Evolutionary conservation across 2,797 vertebrate species (phyloP).

Genomic region (Oreochromis mossambicus): DNA sequence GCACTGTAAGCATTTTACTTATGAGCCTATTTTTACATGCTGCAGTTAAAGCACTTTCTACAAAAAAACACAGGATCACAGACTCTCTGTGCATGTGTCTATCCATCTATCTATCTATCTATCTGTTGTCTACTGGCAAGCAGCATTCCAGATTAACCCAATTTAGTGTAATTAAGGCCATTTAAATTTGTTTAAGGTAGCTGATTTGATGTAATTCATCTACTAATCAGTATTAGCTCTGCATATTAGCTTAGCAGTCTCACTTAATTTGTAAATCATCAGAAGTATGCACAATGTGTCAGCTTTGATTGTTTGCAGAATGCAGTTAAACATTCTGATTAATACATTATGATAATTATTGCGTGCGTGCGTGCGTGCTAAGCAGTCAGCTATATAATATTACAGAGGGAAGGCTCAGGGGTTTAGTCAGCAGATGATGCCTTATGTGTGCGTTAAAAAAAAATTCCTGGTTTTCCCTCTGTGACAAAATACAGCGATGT

Average conservation of each 20-base stretch:
- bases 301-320: conserved; percentile 1
- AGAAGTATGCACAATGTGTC: conserved; percentile 12
- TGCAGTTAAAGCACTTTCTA: conserved; percentile 44
- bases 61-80: conserved; percentile 33
- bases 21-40: conserved; percentile 49
- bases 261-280: conserved; percentile 27
- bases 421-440: neutral
- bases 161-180: conserved; percentile 24
- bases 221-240: conserved; percentile 31
- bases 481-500: neutral
- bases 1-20: conserved; percentile 30
- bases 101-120: neutral
- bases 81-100: neutral
- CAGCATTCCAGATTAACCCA: conserved; percentile 4
- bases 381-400: neutral
- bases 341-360: conserved; percentile 18
- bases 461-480: neutral
- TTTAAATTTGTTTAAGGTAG: conserved; percentile 31
- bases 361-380: neutral
- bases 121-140: neutral
- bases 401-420: neutral
- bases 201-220: conserved; percentile 51
- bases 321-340: conserved; percentile 31
- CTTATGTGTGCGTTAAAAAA: neutral
- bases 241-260: conserved; percentile 1